These are phyloP conservation scores for Andrena chrysosceles DNA, from an alignment of 2,888 invertebrate species.

Conservation along the genomic window DNA sequence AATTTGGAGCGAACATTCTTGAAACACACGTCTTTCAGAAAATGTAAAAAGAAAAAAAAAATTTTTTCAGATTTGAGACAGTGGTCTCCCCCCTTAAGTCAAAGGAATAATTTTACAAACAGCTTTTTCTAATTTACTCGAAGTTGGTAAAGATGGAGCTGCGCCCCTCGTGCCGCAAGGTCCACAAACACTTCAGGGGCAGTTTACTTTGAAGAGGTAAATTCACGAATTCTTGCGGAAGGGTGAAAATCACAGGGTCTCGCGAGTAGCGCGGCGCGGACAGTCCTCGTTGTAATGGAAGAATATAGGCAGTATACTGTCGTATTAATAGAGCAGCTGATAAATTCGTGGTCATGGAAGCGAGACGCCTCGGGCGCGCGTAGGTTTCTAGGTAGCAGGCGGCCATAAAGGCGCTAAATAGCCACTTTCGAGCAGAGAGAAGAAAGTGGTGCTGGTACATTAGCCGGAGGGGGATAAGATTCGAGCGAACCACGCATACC, in stretches of 20 bases:
- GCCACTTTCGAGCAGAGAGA: constrained; percentile 54
- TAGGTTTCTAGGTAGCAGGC: constrained; percentile 46
- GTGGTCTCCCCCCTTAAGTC: too few species aligned
- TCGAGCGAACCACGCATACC: constrained; percentile 39
- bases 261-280: neutral
- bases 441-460: constrained; percentile 57
- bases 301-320: constrained; percentile 4
- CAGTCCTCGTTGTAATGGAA: constrained; percentile 21
- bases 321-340: constrained; percentile 47
- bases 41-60: too few species aligned
- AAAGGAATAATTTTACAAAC: too few species aligned
- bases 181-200: too few species aligned
- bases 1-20: too few species aligned
- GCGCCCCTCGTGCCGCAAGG: too few species aligned
- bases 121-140: too few species aligned
- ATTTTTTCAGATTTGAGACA: too few species aligned
- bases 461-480: constrained; percentile 31
- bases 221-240: neutral
- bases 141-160: too few species aligned
- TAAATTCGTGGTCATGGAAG: constrained; percentile 55
- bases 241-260: neutral
- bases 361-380: constrained; percentile 22
- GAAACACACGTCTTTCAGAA: too few species aligned
- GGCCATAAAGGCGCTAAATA: constrained; percentile 61
- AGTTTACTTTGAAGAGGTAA: neutral